These are phyloP conservation scores for Bombus vancouverensis DNA, from an alignment of 1,140 invertebrate genomes.

Conservation along the genomic window DNA sequence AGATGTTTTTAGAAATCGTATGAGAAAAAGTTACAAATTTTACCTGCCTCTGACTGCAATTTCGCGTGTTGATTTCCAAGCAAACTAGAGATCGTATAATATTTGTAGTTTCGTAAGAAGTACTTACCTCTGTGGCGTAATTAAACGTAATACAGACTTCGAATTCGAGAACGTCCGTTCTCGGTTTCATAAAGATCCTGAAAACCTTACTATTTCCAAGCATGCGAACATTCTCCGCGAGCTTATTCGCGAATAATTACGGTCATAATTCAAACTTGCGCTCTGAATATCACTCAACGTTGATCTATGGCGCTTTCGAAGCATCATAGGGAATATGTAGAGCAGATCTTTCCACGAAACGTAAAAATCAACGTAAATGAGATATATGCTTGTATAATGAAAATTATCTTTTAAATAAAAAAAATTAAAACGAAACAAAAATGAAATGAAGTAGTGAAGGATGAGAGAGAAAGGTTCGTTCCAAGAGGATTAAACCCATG, in stretches of 20 bases:
- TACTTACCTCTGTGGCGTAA: background rate
- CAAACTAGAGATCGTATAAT: background rate
- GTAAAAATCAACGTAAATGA: too few relatives aligned
- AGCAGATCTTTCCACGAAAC: background rate
- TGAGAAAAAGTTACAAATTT: too few relatives aligned
- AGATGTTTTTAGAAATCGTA: too few relatives aligned
- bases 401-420: background rate
- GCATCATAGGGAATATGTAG: background rate
- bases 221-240: constrained; percentile 12
- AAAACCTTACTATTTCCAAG: background rate
- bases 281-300: constrained; percentile 15
- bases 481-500: too few relatives aligned
- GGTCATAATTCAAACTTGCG: background rate
- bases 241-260: constrained; percentile 11
- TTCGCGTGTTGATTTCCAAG: too few relatives aligned
- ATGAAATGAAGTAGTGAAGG: too few relatives aligned
- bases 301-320: constrained; percentile 4
- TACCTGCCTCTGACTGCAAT: too few relatives aligned
- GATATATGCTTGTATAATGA: background rate
- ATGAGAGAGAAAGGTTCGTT: too few relatives aligned
- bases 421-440: background rate
- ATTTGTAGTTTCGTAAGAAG: background rate
- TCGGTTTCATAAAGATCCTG: background rate
- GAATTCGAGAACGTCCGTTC: background rate
- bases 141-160: background rate